Evolutionary conservation across 2,888 invertebrate genomes (phyloP).

Genomic region (Noctua fimbriata): DNA sequence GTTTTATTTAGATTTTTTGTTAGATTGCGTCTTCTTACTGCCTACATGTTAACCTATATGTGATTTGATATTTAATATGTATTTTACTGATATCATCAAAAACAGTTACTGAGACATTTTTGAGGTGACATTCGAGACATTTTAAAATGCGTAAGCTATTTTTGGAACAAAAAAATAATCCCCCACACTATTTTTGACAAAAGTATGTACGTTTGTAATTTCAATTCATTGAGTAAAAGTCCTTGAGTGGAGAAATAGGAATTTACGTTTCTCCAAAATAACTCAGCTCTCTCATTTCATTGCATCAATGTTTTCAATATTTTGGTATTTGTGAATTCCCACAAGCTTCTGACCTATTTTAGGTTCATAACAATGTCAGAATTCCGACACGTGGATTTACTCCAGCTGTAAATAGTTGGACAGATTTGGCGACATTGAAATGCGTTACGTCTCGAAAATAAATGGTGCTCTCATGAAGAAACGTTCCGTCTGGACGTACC

Average conservation of each 20-base stretch:
- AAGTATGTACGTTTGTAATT: constrained; percentile 3
- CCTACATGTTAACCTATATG: not conserved
- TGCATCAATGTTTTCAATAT: constrained; percentile 67
- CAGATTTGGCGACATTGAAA: constrained; percentile 61
- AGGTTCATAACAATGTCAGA: constrained; percentile 73
- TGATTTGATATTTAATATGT: not conserved
- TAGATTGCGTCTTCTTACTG: not conserved
- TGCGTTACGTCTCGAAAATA: constrained; percentile 64
- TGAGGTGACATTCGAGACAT: not conserved
- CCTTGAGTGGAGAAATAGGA: constrained; percentile 25
- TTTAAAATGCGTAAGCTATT: not conserved
- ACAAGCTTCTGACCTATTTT: constrained; percentile 75
- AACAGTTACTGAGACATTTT: constrained; percentile 8
- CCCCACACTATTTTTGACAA: not conserved
- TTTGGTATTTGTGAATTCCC: constrained; percentile 66
- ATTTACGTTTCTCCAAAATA: constrained; percentile 55
- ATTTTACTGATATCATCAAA: not conserved
- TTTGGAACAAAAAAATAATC: constrained; percentile 10
- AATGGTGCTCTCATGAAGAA: constrained; percentile 69
- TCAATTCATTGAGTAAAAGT: constrained; percentile 21
- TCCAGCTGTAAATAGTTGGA: constrained; percentile 68
- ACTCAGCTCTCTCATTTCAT: constrained; percentile 28
- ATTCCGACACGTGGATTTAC: constrained; percentile 72
- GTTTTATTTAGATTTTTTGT: not conserved
- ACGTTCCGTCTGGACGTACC: constrained; percentile 64